phyloP scores from a whole-genome alignment of 2,888 invertebrate species.

The Branchipolynoe longqiensis region DNA sequence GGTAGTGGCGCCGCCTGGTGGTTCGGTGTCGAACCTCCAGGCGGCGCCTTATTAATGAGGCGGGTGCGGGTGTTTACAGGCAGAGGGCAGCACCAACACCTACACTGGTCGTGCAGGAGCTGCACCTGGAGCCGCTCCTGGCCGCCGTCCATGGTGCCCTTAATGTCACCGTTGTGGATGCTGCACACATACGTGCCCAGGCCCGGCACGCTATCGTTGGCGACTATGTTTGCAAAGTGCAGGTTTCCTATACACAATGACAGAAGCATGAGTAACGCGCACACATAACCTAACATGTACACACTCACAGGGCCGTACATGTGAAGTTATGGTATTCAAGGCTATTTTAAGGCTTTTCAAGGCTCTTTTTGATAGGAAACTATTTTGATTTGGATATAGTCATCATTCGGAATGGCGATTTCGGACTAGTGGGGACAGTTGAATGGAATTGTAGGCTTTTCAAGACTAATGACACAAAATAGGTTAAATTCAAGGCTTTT shows the following conservation, averaged over 20 bases:
- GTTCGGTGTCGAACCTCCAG: not conserved
- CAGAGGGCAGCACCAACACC: slow-evolving; percentile 38
- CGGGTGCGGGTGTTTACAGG: slow-evolving; percentile 4
- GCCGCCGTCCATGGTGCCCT: slow-evolving; percentile 38
- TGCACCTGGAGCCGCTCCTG: not conserved
- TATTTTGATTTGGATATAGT: too few species aligned
- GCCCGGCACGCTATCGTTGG: slow-evolving; percentile 3
- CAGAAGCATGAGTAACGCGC: too few species aligned
- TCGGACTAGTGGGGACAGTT: too few species aligned
- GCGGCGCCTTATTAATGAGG: not conserved
- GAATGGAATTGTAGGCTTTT: too few species aligned
- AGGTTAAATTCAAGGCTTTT: too few species aligned
- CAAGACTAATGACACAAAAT: too few species aligned
- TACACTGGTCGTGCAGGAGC: slow-evolving; percentile 8
- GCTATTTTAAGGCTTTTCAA: too few species aligned
- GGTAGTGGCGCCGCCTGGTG: not conserved
- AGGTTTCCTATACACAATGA: slow-evolving; percentile 62
- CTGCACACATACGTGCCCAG: not conserved
- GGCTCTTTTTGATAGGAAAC: too few species aligned
- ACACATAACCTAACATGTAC: too few species aligned
- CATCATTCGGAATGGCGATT: too few species aligned
- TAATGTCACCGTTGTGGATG: slow-evolving; percentile 19
- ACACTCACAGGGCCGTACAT: too few species aligned
- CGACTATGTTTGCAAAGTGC: slow-evolving; percentile 47
- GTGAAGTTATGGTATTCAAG: too few species aligned